Evolutionary conservation across 2,888 invertebrate species (phyloP), one percentile per base, ranked within the genome.

Genomic region (Microchrysa polita): DNA sequence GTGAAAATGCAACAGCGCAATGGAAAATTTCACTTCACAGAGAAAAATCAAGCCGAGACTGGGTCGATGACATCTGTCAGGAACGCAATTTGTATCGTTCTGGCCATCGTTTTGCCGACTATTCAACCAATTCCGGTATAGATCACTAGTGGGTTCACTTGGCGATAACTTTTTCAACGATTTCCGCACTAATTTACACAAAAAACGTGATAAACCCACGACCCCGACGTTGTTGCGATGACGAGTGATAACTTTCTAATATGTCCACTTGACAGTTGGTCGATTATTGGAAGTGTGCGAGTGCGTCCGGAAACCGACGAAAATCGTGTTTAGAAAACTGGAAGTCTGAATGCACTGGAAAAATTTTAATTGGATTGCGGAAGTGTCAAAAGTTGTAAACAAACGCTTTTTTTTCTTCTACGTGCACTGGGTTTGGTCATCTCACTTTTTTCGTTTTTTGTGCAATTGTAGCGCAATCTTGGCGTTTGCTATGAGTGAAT

Each of bases 41-140:
- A 42, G 42, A 48, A 34, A 34, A 34, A n/a, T 48, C 48, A n/a
- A 12, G 2, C 14, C 4, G 5, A 5, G 18, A 18, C 9, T 34
- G 40, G 55, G 69, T 57, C 69, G 55, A 57, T 57, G 69, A 69
- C 69, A 69, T 69, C 55, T 69, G 69, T 69, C 69, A 69, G 20
- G 40, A 22, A 18, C 18, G 18, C 55, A 55, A n/a, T 53, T 10
- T 22, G 20, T 5, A 22, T 20, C 55, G 55, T 10, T 10, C 16
- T 4, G 18, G 7, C 27, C 27, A 34, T 34, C 4, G 2, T 34
- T 34, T 34, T 34, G 7, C 10, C 5, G 10, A 22, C 55, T 55
- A 16, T 20, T 55, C 5, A 55, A 5, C 16, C 4, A 20, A 22
- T n/a, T 20, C 1, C 18, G 20, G 18, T 16, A n/a, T 10, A 5